A percentile compares a stretch with the other conserved stretches of the same genome.
phyloP scores from a whole-genome alignment of 2,797 vertebrate species.

The Vultur gryphus region DNA sequence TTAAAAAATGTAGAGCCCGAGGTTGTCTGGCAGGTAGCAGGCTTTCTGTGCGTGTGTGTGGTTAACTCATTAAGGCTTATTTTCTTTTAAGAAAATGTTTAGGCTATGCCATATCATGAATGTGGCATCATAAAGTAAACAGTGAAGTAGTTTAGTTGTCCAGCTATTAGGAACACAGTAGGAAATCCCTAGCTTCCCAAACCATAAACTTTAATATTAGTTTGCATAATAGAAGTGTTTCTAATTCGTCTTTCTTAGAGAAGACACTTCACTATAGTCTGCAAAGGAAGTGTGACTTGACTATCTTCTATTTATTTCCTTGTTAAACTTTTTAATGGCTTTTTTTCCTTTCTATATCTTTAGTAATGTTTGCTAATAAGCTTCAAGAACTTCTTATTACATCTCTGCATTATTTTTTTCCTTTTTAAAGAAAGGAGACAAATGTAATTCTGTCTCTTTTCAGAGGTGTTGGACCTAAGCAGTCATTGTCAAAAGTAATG shows the following conservation, averaged over 20 bases:
- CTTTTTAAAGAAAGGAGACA: neutral
- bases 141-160: constrained; percentile 35
- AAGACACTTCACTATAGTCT: neutral
- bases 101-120: constrained; percentile 9
- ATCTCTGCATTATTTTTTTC: neutral
- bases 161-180: neutral
- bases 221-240: constrained; percentile 32
- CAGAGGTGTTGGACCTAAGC: neutral
- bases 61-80: constrained; percentile 60
- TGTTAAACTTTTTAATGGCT: neutral
- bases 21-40: constrained; percentile 54
- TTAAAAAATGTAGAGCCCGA: constrained; percentile 49
- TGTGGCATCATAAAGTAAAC: constrained; percentile 52
- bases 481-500: neutral
- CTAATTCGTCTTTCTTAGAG: neutral
- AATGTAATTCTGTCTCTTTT: neutral
- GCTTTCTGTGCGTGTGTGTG: constrained; percentile 28
- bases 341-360: neutral
- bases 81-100: constrained; percentile 36
- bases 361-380: neutral
- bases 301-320: neutral
- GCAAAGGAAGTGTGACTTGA: neutral
- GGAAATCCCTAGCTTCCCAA: constrained; percentile 39
- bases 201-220: constrained; percentile 17
- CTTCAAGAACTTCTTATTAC: neutral